Percentiles rank a stretch among this genome's conserved stretches.
phyloP scores from a whole-genome alignment of 2,888 invertebrate genomes.

The Cylloceria caligata region DNA sequence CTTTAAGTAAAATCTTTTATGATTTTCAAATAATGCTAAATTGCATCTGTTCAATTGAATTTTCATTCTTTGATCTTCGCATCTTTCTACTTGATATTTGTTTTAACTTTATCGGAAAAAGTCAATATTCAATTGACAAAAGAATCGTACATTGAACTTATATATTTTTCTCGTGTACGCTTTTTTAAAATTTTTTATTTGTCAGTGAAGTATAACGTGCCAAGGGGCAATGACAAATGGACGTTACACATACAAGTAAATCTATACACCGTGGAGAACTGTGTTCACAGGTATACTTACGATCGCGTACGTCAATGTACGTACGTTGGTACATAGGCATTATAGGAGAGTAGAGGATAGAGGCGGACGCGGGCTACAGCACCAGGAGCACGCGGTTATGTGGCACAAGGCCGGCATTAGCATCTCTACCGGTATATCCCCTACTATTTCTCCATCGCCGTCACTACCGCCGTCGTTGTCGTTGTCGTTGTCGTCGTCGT shows the following conservation, averaged over 20 bases:
- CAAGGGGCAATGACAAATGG: conserved; percentile 45
- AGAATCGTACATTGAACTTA: conserved; percentile 42
- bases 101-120: too few species aligned
- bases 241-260: conserved; percentile 1
- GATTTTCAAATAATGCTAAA: too few species aligned
- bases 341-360: conserved; percentile 64
- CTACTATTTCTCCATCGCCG: conserved; percentile 75
- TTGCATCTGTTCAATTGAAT: too few species aligned
- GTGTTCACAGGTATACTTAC: conserved; percentile 43
- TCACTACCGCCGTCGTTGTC: conserved; percentile 40
- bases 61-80: too few species aligned
- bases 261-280: conserved; percentile 14
- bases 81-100: too few species aligned
- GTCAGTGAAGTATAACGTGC: not conserved
- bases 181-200: conserved; percentile 32
- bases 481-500: conserved; percentile 46
- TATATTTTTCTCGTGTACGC: conserved; percentile 17
- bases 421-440: conserved; percentile 84
- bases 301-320: conserved; percentile 55
- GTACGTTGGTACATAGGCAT: conserved; percentile 45
- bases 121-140: not conserved
- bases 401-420: conserved; percentile 85
- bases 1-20: too few species aligned
- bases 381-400: conserved; percentile 80
- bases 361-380: conserved; percentile 67